Evolutionary conservation across 2,113 vertebrate species (phyloP).

Genomic region (Excalfactoria chinensis): DNA sequence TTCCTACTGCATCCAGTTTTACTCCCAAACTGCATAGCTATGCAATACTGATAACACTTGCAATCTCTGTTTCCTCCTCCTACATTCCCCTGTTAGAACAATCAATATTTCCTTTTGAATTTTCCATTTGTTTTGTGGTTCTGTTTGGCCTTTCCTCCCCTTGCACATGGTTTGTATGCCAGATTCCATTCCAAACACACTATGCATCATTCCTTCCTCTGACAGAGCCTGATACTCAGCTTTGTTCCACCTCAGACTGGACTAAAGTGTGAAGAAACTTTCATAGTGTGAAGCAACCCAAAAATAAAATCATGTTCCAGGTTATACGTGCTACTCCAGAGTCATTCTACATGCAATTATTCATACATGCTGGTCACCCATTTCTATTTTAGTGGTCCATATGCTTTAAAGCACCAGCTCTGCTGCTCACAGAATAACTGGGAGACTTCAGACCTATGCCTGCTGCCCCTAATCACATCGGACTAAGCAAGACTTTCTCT

Average conservation of each 20-base stretch:
- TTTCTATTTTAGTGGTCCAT: not conserved
- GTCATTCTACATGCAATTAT: not conserved
- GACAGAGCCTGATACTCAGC: not conserved
- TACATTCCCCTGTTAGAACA: not conserved
- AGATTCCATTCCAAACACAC: not conserved
- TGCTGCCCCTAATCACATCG: not conserved
- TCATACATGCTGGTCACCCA: rapidly evolving
- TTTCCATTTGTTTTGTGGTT: not conserved
- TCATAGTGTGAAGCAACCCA: not conserved
- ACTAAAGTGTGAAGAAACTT: too few relatives aligned
- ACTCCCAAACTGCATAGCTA: not conserved
- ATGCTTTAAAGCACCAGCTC: not conserved
- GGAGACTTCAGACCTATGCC: not conserved
- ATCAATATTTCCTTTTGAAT: not conserved
- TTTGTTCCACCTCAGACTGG: not conserved
- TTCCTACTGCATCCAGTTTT: not conserved
- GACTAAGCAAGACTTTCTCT: not conserved
- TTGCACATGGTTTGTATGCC: not conserved
- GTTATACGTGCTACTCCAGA: not conserved
- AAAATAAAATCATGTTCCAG: not conserved
- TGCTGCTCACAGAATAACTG: not conserved
- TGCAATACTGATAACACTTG: not conserved
- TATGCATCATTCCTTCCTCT: not conserved
- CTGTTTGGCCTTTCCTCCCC: not conserved
- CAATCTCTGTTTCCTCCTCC: not conserved